Conservation (phyloP, 2,797 vertebrate species). For the Ctenopoma kingsleyae region DNA sequence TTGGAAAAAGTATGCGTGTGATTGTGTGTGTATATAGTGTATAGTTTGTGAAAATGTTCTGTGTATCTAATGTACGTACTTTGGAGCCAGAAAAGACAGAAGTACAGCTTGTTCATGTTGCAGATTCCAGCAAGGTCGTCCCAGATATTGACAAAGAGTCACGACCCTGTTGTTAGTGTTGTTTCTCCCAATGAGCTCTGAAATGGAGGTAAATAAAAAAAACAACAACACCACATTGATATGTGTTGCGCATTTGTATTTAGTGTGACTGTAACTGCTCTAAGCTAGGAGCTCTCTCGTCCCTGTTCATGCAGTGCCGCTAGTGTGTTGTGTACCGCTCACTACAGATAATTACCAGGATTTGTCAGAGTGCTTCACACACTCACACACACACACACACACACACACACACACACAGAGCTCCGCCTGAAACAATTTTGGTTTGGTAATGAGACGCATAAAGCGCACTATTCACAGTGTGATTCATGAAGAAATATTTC, state of each 20-base stretch:
- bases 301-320: slow-evolving; percentile 30
- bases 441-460: slow-evolving; percentile 56
- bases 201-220: neutral
- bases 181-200: neutral
- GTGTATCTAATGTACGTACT: neutral
- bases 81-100: neutral
- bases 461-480: slow-evolving; percentile 37
- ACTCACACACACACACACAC: slow-evolving; percentile 6
- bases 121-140: neutral
- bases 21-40: neutral
- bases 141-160: neutral
- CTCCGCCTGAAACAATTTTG: slow-evolving; percentile 58
- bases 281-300: slow-evolving; percentile 22
- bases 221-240: neutral
- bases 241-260: slow-evolving; percentile 3
- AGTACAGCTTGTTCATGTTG: neutral
- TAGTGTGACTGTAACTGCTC: slow-evolving; percentile 12
- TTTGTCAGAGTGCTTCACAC: slow-evolving; percentile 26
- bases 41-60: neutral
- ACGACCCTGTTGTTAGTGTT: neutral
- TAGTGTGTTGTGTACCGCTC: slow-evolving; percentile 11
- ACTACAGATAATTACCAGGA: slow-evolving; percentile 48
- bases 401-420: slow-evolving; percentile 4
- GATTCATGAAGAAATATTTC: slow-evolving; percentile 57
- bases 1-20: neutral